Conservation (phyloP, 2,113 vertebrate species). For the Anolis carolinensis region DNA sequence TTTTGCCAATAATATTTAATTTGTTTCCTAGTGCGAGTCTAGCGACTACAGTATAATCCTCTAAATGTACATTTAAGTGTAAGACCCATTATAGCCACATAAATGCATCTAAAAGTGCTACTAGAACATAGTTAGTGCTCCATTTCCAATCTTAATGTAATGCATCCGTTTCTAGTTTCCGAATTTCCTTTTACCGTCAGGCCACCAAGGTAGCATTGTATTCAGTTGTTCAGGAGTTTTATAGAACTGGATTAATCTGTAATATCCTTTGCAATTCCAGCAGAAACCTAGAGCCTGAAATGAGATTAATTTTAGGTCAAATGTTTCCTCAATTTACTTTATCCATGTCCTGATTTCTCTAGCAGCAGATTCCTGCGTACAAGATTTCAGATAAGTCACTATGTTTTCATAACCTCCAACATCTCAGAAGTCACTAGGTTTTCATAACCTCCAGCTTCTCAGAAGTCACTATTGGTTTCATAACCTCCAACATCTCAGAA, state of each 20-base stretch:
- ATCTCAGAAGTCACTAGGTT: too few species aligned
- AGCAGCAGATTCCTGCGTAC: background rate
- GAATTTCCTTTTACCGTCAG: background rate
- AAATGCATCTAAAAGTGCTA: background rate
- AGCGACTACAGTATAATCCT: background rate
- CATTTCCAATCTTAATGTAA: background rate
- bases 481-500: too few species aligned
- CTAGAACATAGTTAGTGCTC: background rate
- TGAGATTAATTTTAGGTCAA: conserved; percentile 3
- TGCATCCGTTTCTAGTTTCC: conserved; percentile 10
- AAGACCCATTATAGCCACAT: background rate
- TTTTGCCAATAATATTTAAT: background rate
- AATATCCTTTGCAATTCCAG: conserved; percentile 6
- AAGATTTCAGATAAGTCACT: background rate
- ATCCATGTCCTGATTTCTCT: background rate
- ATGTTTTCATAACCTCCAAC: background rate
- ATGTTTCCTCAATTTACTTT: background rate
- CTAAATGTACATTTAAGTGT: background rate
- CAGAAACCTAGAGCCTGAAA: background rate
- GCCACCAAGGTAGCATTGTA: fast-evolving
- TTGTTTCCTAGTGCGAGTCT: background rate
- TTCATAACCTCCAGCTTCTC: too few species aligned
- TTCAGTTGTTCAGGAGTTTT: background rate
- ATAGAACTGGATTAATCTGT: conserved; percentile 2
- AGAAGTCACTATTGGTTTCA: too few species aligned